Conservation (phyloP, 2,888 invertebrate genomes). For the Aricia artaxerxes region DNA sequence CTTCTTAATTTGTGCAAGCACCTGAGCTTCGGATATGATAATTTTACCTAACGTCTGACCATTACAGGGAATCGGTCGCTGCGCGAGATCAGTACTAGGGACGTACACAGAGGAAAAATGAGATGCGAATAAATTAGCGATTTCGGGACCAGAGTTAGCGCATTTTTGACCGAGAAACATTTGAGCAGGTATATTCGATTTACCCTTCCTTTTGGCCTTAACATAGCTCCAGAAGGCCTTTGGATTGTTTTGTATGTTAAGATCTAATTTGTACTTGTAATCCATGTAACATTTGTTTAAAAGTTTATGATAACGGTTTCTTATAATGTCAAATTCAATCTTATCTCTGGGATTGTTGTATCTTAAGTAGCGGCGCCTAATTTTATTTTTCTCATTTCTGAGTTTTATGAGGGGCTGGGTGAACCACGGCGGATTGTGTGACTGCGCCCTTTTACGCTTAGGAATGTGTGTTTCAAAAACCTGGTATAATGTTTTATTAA, state of each 20-base stretch:
- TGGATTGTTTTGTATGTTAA: too few species aligned
- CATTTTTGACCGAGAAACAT: not conserved
- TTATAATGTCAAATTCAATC: constrained; percentile 10
- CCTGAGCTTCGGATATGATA: too few species aligned
- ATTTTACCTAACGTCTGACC: too few species aligned
- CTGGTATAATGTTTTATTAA: not conserved
- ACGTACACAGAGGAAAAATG: too few species aligned
- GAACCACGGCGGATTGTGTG: constrained; percentile 12
- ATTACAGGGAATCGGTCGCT: not conserved
- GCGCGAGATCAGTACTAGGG: too few species aligned
- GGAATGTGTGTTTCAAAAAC: constrained; percentile 13
- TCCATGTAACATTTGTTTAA: constrained; percentile 19
- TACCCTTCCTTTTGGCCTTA: too few species aligned
- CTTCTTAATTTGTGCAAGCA: too few species aligned
- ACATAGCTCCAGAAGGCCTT: too few species aligned
- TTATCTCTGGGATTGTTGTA: constrained; percentile 32
- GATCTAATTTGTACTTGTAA: not conserved
- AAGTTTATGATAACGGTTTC: constrained; percentile 2
- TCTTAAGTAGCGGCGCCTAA: constrained; percentile 12
- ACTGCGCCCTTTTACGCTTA: not conserved
- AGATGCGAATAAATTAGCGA: not conserved
- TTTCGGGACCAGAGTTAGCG: not conserved
- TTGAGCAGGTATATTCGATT: not conserved
- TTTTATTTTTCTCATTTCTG: not conserved
- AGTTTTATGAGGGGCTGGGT: constrained; percentile 8